phyloP scores from a whole-genome alignment of 2,888 invertebrate species.

The Alitta virens region DNA sequence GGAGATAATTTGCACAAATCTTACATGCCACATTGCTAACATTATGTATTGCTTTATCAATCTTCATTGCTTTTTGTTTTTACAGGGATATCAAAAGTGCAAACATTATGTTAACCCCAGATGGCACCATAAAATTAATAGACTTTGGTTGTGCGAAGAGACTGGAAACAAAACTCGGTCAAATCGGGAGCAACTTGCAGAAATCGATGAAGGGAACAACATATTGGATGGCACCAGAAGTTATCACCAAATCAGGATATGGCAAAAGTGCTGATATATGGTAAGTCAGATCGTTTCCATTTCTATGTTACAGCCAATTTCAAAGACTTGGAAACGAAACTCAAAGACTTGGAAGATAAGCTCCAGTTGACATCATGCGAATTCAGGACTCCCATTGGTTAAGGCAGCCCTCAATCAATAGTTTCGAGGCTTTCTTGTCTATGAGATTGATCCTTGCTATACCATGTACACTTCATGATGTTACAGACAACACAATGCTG shows the following conservation, averaged over 20 bases:
- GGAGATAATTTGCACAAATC: too few relatives aligned
- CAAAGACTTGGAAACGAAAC: too few relatives aligned
- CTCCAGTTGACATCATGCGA: too few relatives aligned
- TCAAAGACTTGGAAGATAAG: too few relatives aligned
- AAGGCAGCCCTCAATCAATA: too few relatives aligned
- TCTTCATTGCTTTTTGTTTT: not conserved
- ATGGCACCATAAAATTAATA: constrained; percentile 34
- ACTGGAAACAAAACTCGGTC: constrained; percentile 6
- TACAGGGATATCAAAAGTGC: constrained; percentile 36
- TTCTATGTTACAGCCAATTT: too few relatives aligned
- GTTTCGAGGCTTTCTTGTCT: too few relatives aligned
- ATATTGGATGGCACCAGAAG: constrained; percentile 40
- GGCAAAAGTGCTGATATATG: constrained; percentile 36
- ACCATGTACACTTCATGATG: too few relatives aligned
- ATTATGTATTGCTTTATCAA: too few relatives aligned
- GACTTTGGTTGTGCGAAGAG: constrained; percentile 40
- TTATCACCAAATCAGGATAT: constrained; percentile 32
- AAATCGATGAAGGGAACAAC: constrained; percentile 30
- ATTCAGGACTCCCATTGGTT: too few relatives aligned
- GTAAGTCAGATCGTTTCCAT: constrained; percentile 15
- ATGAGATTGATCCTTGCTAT: too few relatives aligned
- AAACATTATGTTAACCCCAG: constrained; percentile 34
- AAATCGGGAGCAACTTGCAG: not conserved
- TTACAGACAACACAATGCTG: not conserved
- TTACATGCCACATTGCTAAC: too few relatives aligned